A percentile compares a stretch with the other conserved stretches of the same genome.
Conservation (phyloP, 2,888 invertebrate species). For the Rhabditoides inermis region DNA sequence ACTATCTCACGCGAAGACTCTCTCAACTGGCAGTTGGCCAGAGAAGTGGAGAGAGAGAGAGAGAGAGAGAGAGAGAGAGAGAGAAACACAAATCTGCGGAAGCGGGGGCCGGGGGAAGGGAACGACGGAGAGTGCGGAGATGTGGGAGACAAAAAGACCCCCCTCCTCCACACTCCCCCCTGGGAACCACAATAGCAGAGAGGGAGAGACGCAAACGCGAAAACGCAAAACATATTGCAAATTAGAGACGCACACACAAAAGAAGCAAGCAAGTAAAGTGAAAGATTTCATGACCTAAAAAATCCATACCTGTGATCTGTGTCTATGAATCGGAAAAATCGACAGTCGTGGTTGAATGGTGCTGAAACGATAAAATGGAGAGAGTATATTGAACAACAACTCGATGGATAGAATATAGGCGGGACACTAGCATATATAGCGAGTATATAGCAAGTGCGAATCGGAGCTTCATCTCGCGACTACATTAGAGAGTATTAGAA, state of each 20-base stretch:
- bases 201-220: background rate
- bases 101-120: slow-evolving; percentile 11
- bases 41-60: background rate
- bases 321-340: no score
- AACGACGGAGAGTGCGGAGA: slow-evolving; percentile 12
- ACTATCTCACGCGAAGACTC: no score
- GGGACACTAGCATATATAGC: background rate
- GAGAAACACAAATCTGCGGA: slow-evolving; percentile 4
- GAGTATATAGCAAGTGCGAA: background rate
- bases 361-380: background rate
- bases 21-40: no score
- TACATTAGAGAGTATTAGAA: background rate
- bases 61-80: background rate
- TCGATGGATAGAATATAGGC: background rate
- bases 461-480: no score
- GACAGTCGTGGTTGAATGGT: no score
- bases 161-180: no score
- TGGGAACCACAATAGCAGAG: slow-evolving; percentile 9
- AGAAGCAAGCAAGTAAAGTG: slow-evolving; percentile 2
- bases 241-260: slow-evolving; percentile 1
- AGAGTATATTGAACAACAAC: background rate
- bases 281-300: no score
- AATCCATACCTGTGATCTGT: no score
- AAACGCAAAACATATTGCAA: slow-evolving; percentile 1
- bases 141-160: background rate